Base-by-base conservation (phyloP, 2,113 vertebrate genomes). In the Pelvicachromis taeniatus region DNA sequence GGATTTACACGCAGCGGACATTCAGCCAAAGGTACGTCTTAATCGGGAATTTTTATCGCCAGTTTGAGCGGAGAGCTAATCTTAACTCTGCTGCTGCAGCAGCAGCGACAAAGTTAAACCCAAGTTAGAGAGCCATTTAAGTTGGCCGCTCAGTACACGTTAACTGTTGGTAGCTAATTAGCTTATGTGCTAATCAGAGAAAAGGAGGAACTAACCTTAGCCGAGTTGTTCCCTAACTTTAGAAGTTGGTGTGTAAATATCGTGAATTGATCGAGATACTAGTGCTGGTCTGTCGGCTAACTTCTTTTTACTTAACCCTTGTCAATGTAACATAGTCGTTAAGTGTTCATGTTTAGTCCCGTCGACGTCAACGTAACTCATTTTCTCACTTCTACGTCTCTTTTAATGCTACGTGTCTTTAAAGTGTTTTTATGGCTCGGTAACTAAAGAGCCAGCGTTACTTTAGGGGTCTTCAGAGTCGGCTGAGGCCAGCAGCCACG, bases 191-290 rank as follows among this genome's bases (percentile, higher is more conserved):
- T 91, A 92, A 87, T 81, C 58, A 83, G 42, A 12, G 77, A n/a
- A 63, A 94, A 92, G 77, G 90, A 92, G 93, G 93, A 94, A 94
- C 92, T 94, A 86, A 55, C 19, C 21, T 16, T 48, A 42, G 63
- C 42, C 6, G 4, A 73, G 33, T 3, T 33, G 55, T 48, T 78
- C 50, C 68, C n/a, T 73, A 81, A 68, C n/a, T 48, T 55, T 17
- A 17, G 3, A 70, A 82, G 12, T 81, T 54, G 5, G 12, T 29
- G 48, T 2, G 5, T 10, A 11, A 21, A 77, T 73, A 17, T 29
- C 14, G 2, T 4, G 2, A 9, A 2, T 19, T 9, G 21, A 12
- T 50, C 1, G 21, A 54, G 17, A 45, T 40, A 38, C 45, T 6
- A 52, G 7, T 33, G 50, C 16, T 35, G 6, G 16, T 9, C 21